These are phyloP conservation scores for Leistus spinibarbis DNA, from an alignment of 2,888 invertebrate genomes.

Conservation along the genomic window DNA sequence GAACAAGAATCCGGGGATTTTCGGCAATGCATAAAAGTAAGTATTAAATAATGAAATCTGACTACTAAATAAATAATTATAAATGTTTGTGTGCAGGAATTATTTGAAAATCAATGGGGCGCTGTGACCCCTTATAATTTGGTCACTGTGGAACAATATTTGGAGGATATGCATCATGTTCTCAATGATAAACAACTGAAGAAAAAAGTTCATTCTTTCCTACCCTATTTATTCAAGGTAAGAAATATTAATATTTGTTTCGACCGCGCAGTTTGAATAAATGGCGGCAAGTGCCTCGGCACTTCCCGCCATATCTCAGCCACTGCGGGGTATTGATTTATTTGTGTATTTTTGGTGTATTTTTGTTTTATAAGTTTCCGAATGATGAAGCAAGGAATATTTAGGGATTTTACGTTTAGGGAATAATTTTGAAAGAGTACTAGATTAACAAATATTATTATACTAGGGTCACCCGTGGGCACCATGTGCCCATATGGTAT, in stretches of 20 bases:
- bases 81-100: conserved; percentile 58
- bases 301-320: too few relatives aligned
- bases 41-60: neutral
- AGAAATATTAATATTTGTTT: too few relatives aligned
- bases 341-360: too few relatives aligned
- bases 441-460: neutral
- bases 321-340: too few relatives aligned
- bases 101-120: conserved; percentile 86
- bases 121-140: conserved; percentile 81
- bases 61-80: neutral
- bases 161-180: conserved; percentile 82
- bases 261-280: too few relatives aligned
- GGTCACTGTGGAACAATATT: conserved; percentile 80
- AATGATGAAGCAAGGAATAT: too few relatives aligned
- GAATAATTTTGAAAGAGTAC: neutral
- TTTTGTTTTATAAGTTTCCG: too few relatives aligned
- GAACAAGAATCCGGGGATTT: conserved; percentile 72
- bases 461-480: neutral
- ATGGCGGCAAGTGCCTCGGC: too few relatives aligned
- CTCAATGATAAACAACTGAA: conserved; percentile 76
- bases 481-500: too few relatives aligned
- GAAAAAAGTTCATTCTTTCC: conserved; percentile 75
- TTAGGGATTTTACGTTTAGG: too few relatives aligned
- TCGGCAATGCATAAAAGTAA: conserved; percentile 70
- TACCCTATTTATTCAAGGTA: conserved; percentile 84